Evolutionary conservation across 92 coral and sea anemone genomes (phyloP).

Genomic region (Bergia puertoricense): DNA sequence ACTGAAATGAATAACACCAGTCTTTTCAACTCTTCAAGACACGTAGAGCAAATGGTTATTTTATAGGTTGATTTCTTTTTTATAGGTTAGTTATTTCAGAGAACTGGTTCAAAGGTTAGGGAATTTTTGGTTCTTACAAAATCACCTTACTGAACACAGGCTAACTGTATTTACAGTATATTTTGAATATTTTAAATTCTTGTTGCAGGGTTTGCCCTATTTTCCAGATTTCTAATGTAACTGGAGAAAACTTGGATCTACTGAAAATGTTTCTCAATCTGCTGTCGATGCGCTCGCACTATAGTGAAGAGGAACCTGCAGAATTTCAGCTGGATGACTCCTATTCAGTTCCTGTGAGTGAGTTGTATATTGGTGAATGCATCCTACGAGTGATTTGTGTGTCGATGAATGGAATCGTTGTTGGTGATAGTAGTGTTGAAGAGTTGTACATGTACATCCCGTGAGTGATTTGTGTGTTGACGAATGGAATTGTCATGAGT

Average conservation of each 20-base stretch:
- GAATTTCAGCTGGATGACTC: slow-evolving; percentile 98
- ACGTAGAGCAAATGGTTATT: no score
- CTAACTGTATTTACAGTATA: no score
- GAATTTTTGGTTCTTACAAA: no score
- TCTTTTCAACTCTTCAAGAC: no score
- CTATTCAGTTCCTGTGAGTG: slow-evolving; percentile 94
- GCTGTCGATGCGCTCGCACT: slow-evolving; percentile 80
- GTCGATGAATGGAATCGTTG: not conserved
- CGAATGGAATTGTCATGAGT: no score
- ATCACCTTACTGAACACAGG: not conserved
- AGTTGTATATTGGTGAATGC: no score
- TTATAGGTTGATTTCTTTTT: no score
- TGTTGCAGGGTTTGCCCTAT: slow-evolving; percentile 91
- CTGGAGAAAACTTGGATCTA: slow-evolving; percentile 93
- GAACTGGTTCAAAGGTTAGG: not conserved
- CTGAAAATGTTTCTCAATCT: slow-evolving; percentile 93
- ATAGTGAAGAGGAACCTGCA: slow-evolving; percentile 86
- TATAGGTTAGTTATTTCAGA: not conserved
- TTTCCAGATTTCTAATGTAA: slow-evolving; percentile 96
- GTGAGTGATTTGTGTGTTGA: no score
- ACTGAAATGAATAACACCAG: no score
- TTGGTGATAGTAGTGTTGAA: no score
- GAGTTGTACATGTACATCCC: no score
- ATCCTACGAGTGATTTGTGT: not conserved
- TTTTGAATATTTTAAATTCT: not conserved